These are phyloP conservation scores for Atherix ibis DNA, from an alignment of 2,888 invertebrate species.

Conservation along the genomic window DNA sequence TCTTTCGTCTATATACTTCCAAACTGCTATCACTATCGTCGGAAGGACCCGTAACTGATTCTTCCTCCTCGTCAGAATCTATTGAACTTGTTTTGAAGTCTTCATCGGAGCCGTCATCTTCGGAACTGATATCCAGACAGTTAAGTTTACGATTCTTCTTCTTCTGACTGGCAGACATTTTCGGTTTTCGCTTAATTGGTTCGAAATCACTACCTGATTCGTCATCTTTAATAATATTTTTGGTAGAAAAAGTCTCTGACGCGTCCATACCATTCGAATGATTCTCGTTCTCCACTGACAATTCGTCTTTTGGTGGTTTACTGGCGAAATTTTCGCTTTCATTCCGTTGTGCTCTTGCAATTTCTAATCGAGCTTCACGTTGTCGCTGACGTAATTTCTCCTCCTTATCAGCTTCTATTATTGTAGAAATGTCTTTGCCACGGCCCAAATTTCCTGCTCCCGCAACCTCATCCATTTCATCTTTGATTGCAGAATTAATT, in stretches of 20 bases:
- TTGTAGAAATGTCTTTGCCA: slow-evolving; percentile 87
- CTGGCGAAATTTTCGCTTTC: slow-evolving; percentile 8
- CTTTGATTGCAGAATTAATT: slow-evolving; percentile 81
- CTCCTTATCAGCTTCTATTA: slow-evolving; percentile 62
- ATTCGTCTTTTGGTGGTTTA: slow-evolving; percentile 11
- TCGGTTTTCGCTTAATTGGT: slow-evolving; percentile 20
- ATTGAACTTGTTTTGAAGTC: slow-evolving; percentile 67
- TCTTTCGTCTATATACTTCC: slow-evolving; percentile 33
- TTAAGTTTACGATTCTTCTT: slow-evolving; percentile 64
- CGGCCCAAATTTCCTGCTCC: slow-evolving; percentile 68
- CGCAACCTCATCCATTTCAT: slow-evolving; percentile 58
- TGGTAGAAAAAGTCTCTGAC: slow-evolving; percentile 9
- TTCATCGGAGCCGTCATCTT: slow-evolving; percentile 75
- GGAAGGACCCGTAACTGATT: slow-evolving; percentile 31
- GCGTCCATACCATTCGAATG: slow-evolving; percentile 13
- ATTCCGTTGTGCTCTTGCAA: too few species aligned
- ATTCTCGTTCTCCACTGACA: slow-evolving; percentile 9
- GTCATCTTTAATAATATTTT: slow-evolving; percentile 18
- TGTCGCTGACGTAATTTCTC: slow-evolving; percentile 34
- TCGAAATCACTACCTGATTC: slow-evolving; percentile 29
- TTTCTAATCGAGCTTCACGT: slow-evolving; percentile 16
- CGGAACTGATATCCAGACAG: slow-evolving; percentile 64
- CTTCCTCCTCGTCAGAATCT: slow-evolving; percentile 36
- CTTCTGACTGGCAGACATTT: slow-evolving; percentile 17
- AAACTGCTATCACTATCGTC: slow-evolving; percentile 40